phyloP scores from a whole-genome alignment of 1,140 invertebrate species.

The Dinothrombium tinctorium region DNA sequence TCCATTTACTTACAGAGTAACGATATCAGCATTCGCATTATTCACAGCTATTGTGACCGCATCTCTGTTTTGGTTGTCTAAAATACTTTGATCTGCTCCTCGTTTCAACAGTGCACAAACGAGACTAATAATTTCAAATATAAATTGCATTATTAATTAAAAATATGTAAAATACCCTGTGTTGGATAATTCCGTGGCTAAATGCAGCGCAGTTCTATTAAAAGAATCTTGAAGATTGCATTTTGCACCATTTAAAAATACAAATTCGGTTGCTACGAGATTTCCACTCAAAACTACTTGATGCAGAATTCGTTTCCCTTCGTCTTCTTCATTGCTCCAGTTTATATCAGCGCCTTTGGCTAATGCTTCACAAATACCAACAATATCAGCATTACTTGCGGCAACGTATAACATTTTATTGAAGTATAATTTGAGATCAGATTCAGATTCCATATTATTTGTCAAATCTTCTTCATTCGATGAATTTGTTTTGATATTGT shows the following conservation, averaged over 20 bases:
- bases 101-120: slow-evolving; percentile 76
- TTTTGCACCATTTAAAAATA: slow-evolving; percentile 52
- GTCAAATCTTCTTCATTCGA: slow-evolving; percentile 11
- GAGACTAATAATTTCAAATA: slow-evolving; percentile 29
- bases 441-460: background rate
- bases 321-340: slow-evolving; percentile 40
- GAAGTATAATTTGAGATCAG: slow-evolving; percentile 3
- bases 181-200: slow-evolving; percentile 51
- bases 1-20: slow-evolving; percentile 37
- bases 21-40: slow-evolving; percentile 75
- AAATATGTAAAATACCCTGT: slow-evolving; percentile 22
- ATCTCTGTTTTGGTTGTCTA: slow-evolving; percentile 44
- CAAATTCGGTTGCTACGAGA: slow-evolving; percentile 74
- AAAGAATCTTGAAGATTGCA: slow-evolving; percentile 56
- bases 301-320: slow-evolving; percentile 40
- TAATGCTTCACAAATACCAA: slow-evolving; percentile 58
- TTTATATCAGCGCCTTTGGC: slow-evolving; percentile 43
- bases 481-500: background rate
- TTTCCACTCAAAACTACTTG: slow-evolving; percentile 28
- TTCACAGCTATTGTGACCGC: slow-evolving; percentile 58
- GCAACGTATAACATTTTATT: slow-evolving; percentile 25
- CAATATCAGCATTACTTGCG: slow-evolving; percentile 44
- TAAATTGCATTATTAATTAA: slow-evolving; percentile 4
- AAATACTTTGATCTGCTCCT: slow-evolving; percentile 57
- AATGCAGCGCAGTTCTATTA: slow-evolving; percentile 62